Percentiles rank a stretch among this genome's conserved stretches.
These are phyloP conservation scores for Lochmaea crataegi DNA, from an alignment of 2,888 invertebrate species.

Conservation along the genomic window DNA sequence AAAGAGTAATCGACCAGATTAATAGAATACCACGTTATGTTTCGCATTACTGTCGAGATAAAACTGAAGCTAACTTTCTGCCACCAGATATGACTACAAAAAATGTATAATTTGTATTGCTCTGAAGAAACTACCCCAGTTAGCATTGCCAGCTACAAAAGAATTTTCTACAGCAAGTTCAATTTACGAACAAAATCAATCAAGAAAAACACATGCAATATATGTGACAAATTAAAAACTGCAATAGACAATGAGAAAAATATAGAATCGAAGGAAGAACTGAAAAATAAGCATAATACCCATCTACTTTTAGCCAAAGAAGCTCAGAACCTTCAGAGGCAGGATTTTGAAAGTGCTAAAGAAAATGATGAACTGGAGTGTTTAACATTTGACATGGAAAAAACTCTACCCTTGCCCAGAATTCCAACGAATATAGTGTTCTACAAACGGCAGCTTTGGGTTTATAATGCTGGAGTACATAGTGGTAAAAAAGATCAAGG, in stretches of 20 bases:
- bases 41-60: slow-evolving; percentile 2
- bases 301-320: slow-evolving; percentile 37
- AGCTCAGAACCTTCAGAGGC: slow-evolving; percentile 34
- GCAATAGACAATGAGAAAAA: slow-evolving; percentile 41
- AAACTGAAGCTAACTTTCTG: neutral
- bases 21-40: neutral
- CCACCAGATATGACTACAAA: neutral
- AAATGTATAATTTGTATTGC: neutral
- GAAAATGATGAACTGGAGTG: slow-evolving; percentile 33
- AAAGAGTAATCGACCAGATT: no score
- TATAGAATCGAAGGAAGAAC: slow-evolving; percentile 33
- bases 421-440: slow-evolving; percentile 49
- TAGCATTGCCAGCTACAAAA: no score
- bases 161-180: slow-evolving; percentile 22
- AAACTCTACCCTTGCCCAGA: slow-evolving; percentile 22
- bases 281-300: slow-evolving; percentile 33
- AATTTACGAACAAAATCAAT: slow-evolving; percentile 42
- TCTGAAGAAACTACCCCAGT: no score
- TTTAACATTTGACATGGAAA: slow-evolving; percentile 38
- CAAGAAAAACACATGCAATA: slow-evolving; percentile 44
- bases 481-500: slow-evolving; percentile 30
- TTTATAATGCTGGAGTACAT: slow-evolving; percentile 51
- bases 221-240: slow-evolving; percentile 42
- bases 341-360: slow-evolving; percentile 39
- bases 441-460: slow-evolving; percentile 51